Conservation (phyloP, 2,888 invertebrate genomes). For the Phasia obesa region DNA sequence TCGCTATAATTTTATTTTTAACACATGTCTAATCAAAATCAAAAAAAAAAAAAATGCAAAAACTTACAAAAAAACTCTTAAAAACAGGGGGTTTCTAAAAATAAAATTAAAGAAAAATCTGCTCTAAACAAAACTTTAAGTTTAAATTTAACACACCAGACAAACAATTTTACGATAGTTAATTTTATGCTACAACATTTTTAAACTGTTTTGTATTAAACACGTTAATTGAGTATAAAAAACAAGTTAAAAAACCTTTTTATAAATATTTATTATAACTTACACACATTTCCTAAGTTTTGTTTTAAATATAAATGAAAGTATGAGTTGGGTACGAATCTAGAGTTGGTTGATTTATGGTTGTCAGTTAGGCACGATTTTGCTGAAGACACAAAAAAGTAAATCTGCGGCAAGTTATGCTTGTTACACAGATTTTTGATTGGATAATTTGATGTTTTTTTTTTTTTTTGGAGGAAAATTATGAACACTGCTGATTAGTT, state of each 20-base stretch:
- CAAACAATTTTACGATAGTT: not conserved
- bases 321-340: no score
- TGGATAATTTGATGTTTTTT: slow-evolving; percentile 20
- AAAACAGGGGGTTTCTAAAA: not conserved
- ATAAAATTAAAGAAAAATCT: not conserved
- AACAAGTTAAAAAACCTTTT: not conserved
- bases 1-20: slow-evolving; percentile 29
- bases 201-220: not conserved
- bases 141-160: not conserved
- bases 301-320: not conserved
- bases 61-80: not conserved
- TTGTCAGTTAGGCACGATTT: slow-evolving; percentile 10
- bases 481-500: slow-evolving; percentile 12
- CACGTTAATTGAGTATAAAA: slow-evolving; percentile 16
- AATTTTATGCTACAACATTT: not conserved
- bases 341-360: slow-evolving; percentile 1
- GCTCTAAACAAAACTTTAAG: not conserved
- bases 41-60: slow-evolving; percentile 7
- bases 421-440: slow-evolving; percentile 38
- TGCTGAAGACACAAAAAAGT: not conserved
- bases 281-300: not conserved
- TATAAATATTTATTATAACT: no score
- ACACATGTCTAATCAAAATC: slow-evolving; percentile 28
- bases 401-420: slow-evolving; percentile 20
- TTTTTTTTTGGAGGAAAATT: slow-evolving; percentile 15